Percentiles rank a stretch among this genome's conserved stretches.
Evolutionary conservation across 2,113 vertebrate genomes (phyloP).

Genomic region (Eulacestoma nigropectus): DNA sequence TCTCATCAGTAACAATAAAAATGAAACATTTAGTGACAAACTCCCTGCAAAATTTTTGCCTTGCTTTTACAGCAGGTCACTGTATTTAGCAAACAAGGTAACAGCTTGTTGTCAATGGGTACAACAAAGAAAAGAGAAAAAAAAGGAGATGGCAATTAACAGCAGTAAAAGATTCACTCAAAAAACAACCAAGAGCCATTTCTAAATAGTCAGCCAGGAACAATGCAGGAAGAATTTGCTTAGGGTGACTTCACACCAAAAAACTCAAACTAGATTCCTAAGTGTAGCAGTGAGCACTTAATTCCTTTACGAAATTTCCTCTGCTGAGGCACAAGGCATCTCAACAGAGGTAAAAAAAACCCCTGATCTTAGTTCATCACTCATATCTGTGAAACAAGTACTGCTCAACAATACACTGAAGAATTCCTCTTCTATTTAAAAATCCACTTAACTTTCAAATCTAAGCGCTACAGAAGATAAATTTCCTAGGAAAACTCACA

Average conservation of each 20-base stretch:
- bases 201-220: not conserved
- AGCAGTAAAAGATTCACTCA: not conserved
- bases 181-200: not conserved
- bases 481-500: not conserved
- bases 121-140: not conserved
- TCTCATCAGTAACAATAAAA: not conserved
- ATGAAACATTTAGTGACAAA: not conserved
- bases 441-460: not conserved
- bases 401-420: not conserved
- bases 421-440: not conserved
- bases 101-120: not conserved
- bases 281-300: not conserved
- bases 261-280: not conserved
- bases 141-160: not conserved
- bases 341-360: not conserved
- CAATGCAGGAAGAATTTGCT: not conserved
- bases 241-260: not conserved
- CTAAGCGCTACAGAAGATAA: accelerated
- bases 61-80: not conserved
- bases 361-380: not conserved
- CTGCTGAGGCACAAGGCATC: not conserved
- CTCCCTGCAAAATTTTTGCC: not conserved
- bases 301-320: not conserved
- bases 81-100: not conserved
- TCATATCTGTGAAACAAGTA: not conserved